Evolutionary conservation across 1,140 invertebrate genomes (phyloP), one percentile per base, ranked within the genome.

Genomic region (Oncopeltus fasciatus): DNA sequence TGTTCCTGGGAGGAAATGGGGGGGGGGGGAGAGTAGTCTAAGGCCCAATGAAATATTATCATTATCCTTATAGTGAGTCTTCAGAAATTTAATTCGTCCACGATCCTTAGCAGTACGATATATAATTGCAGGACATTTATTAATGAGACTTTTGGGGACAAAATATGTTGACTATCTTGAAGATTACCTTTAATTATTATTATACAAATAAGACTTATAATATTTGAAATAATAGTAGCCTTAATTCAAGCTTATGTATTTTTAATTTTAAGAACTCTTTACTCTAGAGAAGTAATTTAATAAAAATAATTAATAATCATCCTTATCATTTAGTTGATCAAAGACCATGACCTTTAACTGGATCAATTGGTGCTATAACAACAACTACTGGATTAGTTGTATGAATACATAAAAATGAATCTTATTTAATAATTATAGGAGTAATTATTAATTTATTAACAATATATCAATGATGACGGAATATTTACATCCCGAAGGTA

Each of bases 61-160:
- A n/a, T n/a, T n/a, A n/a, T n/a, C n/a, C n/a, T n/a, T n/a, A n/a
- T n/a, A n/a, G n/a, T n/a, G n/a, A n/a, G n/a, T n/a, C n/a, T n/a
- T 67, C 67, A 81, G 68, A 78, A 79, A 71, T 75, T 75, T 69
- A 46, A 84, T 85, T 75, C 81, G 80, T 8, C 82, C 81, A 9
- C 69, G 74, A 69, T 84, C 81, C 1, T 72, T 85, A 74, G 75
- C 78, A 29, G 74, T 84, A 57, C 82, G 82, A 63, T 83, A 84
- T 76, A 82, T 84, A 78, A 82, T 83, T 75, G 81, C 82, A 14
- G 82, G 82, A 0, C 82, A 83, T 70, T 70, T 84, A 70, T 67
- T 84, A 61, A 65, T 75, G 72, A 77, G 77, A 27, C 69, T 82
- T 67, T 67, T 81, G 69, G 75, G 78, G 65, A 75, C 71, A 65